Conservation (phyloP, 2,113 vertebrate species). For the Erinaceus europaeus region DNA sequence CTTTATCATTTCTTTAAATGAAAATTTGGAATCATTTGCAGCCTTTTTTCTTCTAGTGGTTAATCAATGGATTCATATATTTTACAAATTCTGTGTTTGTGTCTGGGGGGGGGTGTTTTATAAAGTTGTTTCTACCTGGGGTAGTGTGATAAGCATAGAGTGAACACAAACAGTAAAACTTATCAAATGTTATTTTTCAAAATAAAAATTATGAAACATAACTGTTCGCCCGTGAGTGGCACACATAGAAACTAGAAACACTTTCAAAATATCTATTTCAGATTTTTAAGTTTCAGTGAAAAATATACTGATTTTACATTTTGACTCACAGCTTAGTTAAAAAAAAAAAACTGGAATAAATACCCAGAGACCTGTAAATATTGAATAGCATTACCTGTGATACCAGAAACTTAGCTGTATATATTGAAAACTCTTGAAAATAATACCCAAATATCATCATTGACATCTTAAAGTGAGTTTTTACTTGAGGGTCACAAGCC, state of each 20-base stretch:
- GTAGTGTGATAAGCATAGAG: conserved; percentile 57
- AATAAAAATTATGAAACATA: conserved; percentile 55
- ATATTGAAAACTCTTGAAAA: conserved; percentile 49
- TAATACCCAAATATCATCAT: conserved; percentile 20
- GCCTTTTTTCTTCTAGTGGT: not conserved
- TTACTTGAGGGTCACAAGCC: conserved; percentile 35
- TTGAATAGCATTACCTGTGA: conserved; percentile 2
- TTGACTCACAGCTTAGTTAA: not conserved
- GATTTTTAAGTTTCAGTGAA: conserved; percentile 56
- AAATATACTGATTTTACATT: not conserved
- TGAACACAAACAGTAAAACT: conserved; percentile 39
- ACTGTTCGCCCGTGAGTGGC: conserved; percentile 27
- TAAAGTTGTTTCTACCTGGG: conserved; percentile 23
- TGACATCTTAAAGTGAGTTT: conserved; percentile 53
- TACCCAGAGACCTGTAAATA: not conserved
- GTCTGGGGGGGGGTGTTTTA: no score
- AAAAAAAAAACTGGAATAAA: not conserved
- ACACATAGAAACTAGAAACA: conserved; percentile 61
- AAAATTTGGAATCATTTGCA: conserved; percentile 61
- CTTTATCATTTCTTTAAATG: conserved; percentile 51
- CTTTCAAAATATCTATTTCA: conserved; percentile 51
- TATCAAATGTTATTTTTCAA: conserved; percentile 45
- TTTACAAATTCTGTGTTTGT: conserved; percentile 54
- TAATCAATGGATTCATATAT: not conserved
- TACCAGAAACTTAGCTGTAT: not conserved